phyloP scores from a whole-genome alignment of 2,888 invertebrate species.

The Pteria penguin region DNA sequence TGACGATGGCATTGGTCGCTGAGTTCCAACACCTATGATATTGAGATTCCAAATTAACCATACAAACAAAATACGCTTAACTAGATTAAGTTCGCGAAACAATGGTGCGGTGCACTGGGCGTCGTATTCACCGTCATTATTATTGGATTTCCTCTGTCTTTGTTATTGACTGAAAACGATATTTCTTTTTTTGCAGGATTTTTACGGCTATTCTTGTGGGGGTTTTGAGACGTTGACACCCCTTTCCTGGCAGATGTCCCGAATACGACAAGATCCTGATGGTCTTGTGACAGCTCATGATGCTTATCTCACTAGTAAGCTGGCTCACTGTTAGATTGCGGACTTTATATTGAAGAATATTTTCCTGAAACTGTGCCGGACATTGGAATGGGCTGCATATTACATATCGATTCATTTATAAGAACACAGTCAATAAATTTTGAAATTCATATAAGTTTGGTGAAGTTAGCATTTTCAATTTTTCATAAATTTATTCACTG shows the following conservation, averaged over 20 bases:
- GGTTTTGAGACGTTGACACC: conserved; percentile 58
- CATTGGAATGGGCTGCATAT: too few species aligned
- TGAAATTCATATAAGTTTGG: too few species aligned
- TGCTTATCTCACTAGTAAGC: conserved; percentile 3
- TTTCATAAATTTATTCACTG: too few species aligned
- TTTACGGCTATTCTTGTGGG: conserved; percentile 70
- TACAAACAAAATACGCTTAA: conserved; percentile 1
- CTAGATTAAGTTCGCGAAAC: not conserved
- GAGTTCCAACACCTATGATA: conserved; percentile 4
- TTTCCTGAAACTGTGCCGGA: too few species aligned
- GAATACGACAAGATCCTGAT: conserved; percentile 65
- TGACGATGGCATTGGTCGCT: not conserved
- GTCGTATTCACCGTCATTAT: not conserved
- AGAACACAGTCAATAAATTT: too few species aligned
- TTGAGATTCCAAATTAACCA: not conserved
- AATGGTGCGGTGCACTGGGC: not conserved
- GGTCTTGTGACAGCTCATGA: conserved; percentile 54
- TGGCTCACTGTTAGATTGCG: conserved; percentile 41
- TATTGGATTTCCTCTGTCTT: conserved; percentile 4
- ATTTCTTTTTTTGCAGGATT: conserved; percentile 56
- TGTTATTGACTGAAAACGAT: not conserved
- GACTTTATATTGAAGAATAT: too few species aligned
- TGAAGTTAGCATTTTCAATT: too few species aligned
- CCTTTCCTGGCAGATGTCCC: conserved; percentile 64
- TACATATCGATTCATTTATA: too few species aligned